phyloP scores from a whole-genome alignment of 2,888 invertebrate species.

The Perizoma flavofasciatum region DNA sequence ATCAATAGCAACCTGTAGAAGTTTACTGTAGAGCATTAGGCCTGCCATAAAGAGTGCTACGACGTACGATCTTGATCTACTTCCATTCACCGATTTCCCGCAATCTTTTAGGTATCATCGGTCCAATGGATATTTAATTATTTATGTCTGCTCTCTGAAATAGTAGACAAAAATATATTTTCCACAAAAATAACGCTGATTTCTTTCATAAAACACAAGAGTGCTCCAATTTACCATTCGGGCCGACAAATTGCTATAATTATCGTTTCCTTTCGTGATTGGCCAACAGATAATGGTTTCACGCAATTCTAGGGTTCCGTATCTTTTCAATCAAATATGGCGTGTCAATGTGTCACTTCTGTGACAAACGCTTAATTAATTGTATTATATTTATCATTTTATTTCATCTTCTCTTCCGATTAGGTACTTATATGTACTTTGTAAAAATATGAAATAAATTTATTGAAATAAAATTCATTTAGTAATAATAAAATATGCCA shows the following conservation, averaged over 20 bases:
- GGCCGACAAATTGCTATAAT: constrained; percentile 72
- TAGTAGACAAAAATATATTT: not conserved
- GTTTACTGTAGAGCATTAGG: too few relatives aligned
- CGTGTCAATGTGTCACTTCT: constrained; percentile 60
- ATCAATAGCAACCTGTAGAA: too few relatives aligned
- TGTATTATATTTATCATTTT: constrained; percentile 40
- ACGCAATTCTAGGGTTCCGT: constrained; percentile 58
- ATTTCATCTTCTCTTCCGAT: constrained; percentile 27
- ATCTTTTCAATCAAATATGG: constrained; percentile 59
- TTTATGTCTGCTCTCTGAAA: too few relatives aligned
- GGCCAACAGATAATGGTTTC: constrained; percentile 60
- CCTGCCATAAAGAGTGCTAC: too few relatives aligned
- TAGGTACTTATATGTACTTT: not conserved
- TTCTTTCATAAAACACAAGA: constrained; percentile 27
- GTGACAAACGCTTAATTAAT: constrained; percentile 67
- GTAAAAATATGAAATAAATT: too few relatives aligned
- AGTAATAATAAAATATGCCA: too few relatives aligned
- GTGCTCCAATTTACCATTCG: constrained; percentile 42
- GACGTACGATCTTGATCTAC: too few relatives aligned
- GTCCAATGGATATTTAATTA: too few relatives aligned
- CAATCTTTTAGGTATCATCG: too few relatives aligned
- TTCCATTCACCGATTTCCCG: too few relatives aligned
- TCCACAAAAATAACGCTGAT: constrained; percentile 17
- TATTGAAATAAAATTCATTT: too few relatives aligned
- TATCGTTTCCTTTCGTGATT: constrained; percentile 54